phyloP scores from a whole-genome alignment of 2,113 vertebrate species.

The Ciconia stormi region DNA sequence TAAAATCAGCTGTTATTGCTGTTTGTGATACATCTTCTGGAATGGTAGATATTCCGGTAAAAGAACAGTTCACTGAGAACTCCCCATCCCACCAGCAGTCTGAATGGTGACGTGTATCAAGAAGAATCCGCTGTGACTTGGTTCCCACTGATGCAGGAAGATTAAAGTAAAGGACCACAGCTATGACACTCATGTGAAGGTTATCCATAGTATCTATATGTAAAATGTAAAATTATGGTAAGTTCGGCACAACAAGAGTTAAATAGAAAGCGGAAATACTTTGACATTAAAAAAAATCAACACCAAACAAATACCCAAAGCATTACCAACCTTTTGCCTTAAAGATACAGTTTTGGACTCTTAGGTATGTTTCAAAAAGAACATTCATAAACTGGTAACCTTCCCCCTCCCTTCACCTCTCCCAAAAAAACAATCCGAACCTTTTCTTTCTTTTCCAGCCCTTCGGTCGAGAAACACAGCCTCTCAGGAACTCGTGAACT shows the following conservation, averaged over 20 bases:
- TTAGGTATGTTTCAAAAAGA: not conserved
- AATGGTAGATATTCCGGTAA: not conserved
- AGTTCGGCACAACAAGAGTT: not conserved
- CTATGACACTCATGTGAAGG: not conserved
- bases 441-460: slow-evolving; percentile 22
- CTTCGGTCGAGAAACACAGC: not conserved
- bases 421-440: not conserved
- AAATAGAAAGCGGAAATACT: not conserved
- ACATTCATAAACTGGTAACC: not conserved
- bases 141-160: slow-evolving; percentile 7
- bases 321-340: not conserved
- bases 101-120: not conserved
- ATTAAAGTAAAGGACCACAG: slow-evolving; percentile 24
- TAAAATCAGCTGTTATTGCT: not conserved
- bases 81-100: slow-evolving; percentile 3
- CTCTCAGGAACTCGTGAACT: not conserved
- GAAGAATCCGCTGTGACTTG: not conserved
- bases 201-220: slow-evolving; percentile 59
- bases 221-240: not conserved
- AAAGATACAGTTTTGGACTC: not conserved
- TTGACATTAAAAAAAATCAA: not conserved
- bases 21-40: not conserved
- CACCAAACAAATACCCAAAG: not conserved
- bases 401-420: not conserved
- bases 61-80: slow-evolving; percentile 50